These are phyloP conservation scores for Lipophrys pholis DNA, from an alignment of 2,113 vertebrate species.

Conservation along the genomic window DNA sequence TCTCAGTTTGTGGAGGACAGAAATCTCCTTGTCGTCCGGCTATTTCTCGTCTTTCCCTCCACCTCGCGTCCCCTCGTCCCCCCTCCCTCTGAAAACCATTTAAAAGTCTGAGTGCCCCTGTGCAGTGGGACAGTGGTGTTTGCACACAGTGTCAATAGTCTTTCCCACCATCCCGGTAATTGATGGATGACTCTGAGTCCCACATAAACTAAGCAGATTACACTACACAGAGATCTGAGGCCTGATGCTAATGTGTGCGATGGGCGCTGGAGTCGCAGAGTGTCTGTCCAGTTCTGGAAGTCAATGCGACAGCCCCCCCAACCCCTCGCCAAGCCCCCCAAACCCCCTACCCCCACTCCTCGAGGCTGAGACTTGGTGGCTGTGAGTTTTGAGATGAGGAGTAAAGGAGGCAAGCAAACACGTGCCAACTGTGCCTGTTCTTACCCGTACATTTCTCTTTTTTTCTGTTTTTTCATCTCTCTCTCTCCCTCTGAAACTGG, in stretches of 20 bases:
- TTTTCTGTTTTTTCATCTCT: too few relatives aligned
- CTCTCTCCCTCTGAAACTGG: slow-evolving; percentile 46
- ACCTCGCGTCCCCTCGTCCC: background rate
- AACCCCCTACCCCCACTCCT: slow-evolving; percentile 1
- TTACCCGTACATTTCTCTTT: too few relatives aligned
- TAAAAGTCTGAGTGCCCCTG: slow-evolving; percentile 81
- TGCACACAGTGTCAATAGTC: slow-evolving; percentile 89
- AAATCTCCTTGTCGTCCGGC: background rate
- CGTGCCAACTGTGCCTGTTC: too few relatives aligned
- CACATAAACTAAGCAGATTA: slow-evolving; percentile 79
- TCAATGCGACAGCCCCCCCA: slow-evolving; percentile 59
- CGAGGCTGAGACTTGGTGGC: slow-evolving; percentile 54
- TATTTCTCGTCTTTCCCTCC: background rate
- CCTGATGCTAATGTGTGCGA: slow-evolving; percentile 56
- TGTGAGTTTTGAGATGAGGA: slow-evolving; percentile 56
- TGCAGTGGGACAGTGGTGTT: slow-evolving; percentile 84
- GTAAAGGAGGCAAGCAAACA: background rate
- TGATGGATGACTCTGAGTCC: slow-evolving; percentile 79
- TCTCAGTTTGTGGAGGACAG: too few relatives aligned
- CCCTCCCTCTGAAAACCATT: slow-evolving; percentile 81
- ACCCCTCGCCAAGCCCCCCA: too few relatives aligned
- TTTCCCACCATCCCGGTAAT: slow-evolving; percentile 80
- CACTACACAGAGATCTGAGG: slow-evolving; percentile 27
- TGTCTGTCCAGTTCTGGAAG: slow-evolving; percentile 72
- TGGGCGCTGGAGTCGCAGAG: slow-evolving; percentile 43